A percentile compares a stretch with the other conserved stretches of the same genome.
phyloP scores from a whole-genome alignment of 2,797 vertebrate genomes.

The Moxostoma hubbsi region DNA sequence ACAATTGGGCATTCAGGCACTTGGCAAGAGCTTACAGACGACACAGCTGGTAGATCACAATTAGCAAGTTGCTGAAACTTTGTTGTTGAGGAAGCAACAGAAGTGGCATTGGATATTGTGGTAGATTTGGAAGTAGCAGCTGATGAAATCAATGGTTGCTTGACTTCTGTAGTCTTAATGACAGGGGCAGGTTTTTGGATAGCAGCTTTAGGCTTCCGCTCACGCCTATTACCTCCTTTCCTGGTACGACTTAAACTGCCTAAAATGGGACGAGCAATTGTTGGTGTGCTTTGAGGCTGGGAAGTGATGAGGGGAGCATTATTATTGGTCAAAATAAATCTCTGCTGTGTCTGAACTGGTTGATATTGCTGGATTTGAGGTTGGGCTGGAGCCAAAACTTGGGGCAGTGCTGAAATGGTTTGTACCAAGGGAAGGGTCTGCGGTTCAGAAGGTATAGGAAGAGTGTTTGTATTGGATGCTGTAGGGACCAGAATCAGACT shows the following conservation, averaged over 20 bases:
- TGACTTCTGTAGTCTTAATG: conserved; percentile 20
- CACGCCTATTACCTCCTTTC: conserved; percentile 75
- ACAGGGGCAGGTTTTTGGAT: conserved; percentile 60
- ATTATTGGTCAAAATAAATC: conserved; percentile 84
- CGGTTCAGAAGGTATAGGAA: conserved; percentile 63
- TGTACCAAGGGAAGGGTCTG: conserved; percentile 78
- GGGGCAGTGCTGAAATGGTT: conserved; percentile 79
- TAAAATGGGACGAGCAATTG: conserved; percentile 75
- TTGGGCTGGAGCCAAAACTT: conserved; percentile 77
- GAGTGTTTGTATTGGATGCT: conserved; percentile 64
- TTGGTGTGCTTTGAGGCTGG: conserved; percentile 52
- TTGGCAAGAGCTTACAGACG: conserved; percentile 46
- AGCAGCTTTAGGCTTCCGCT: conserved; percentile 75
- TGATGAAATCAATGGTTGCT: conserved; percentile 34
- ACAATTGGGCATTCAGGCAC: conserved; percentile 56
- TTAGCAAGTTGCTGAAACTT: conserved; percentile 15
- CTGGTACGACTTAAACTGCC: conserved; percentile 71
- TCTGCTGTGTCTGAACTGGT: conserved; percentile 81
- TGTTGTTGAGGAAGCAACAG: conserved; percentile 16
- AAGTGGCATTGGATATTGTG: conserved; percentile 15
- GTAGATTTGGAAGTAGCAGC: conserved; percentile 28
- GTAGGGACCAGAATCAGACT: conserved; percentile 81
- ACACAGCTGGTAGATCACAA: conserved; percentile 41
- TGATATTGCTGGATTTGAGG: conserved; percentile 76
- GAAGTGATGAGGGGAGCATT: conserved; percentile 59